phyloP scores from a whole-genome alignment of 2,113 vertebrate genomes.

The Crocuta crocuta region DNA sequence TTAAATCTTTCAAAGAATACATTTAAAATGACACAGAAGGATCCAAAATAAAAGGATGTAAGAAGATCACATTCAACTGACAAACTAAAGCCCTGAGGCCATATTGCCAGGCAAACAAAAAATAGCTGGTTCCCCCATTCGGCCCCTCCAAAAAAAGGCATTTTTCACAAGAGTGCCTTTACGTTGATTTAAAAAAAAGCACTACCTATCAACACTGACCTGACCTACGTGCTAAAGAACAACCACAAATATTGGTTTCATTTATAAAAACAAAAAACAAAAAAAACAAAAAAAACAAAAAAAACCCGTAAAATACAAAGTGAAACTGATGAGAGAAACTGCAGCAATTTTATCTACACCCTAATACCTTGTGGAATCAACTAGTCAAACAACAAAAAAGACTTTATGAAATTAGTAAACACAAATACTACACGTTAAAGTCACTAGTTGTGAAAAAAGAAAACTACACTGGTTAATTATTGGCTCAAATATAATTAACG shows the following conservation, averaged over 20 bases:
- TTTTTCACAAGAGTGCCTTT: background rate
- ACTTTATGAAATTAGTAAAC: background rate
- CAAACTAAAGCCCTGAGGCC: background rate
- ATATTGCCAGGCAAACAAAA: background rate
- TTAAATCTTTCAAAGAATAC: background rate
- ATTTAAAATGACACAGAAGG: background rate
- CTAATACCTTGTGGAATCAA: background rate
- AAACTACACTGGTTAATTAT: background rate
- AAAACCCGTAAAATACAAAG: background rate
- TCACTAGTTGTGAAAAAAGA: background rate
- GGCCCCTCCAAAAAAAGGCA: background rate
- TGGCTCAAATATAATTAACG: slow-evolving; percentile 10
- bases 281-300: too few relatives aligned
- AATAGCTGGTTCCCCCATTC: background rate
- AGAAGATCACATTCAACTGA: background rate
- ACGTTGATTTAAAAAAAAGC: background rate
- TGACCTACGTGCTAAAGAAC: background rate
- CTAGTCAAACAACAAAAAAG: background rate
- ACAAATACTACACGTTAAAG: background rate
- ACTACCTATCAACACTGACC: background rate
- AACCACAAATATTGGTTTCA: background rate
- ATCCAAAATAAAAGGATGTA: background rate
- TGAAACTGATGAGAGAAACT: background rate
- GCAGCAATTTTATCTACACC: background rate
- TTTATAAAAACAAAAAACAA: background rate